A percentile compares a stretch with the other conserved stretches of the same genome.
Evolutionary conservation across 2,797 vertebrate genomes (phyloP).

Genomic region (Alauda arvensis): DNA sequence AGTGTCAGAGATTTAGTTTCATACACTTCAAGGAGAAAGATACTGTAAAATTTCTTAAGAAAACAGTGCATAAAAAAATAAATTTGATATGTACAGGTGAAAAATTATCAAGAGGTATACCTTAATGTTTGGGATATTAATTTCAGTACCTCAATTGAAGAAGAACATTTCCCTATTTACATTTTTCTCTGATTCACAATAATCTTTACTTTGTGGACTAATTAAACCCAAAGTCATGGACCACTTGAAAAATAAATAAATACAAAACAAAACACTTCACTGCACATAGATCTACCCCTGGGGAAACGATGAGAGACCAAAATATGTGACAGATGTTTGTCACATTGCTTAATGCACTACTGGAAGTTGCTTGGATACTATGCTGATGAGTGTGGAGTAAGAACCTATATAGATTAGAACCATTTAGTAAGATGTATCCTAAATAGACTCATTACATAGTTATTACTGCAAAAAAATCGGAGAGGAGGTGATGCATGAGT

Average conservation of each 20-base stretch:
- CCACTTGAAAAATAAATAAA: constrained; percentile 6
- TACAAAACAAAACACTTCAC: constrained; percentile 2
- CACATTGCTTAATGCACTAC: constrained; percentile 4
- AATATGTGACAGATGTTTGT: constrained; percentile 22
- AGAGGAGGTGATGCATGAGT: not conserved
- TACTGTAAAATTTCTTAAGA: not conserved
- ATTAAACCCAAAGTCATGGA: not conserved
- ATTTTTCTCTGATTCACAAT: not conserved
- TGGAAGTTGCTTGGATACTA: not conserved
- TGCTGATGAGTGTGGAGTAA: not conserved
- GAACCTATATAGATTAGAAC: constrained; percentile 19
- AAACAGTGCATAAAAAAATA: not conserved
- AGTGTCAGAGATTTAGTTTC: not conserved
- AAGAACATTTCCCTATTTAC: not conserved
- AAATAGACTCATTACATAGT: not conserved
- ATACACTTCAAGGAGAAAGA: not conserved
- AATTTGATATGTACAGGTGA: not conserved
- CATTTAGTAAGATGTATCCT: not conserved
- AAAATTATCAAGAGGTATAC: not conserved
- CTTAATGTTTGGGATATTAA: not conserved
- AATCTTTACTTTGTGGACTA: not conserved
- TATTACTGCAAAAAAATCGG: not conserved
- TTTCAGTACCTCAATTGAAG: not conserved
- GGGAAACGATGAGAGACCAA: not conserved
- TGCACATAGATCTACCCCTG: not conserved